A percentile compares a stretch with the other conserved stretches of the same genome.
These are phyloP conservation scores for Dyspetes luteomarginatus DNA, from an alignment of 2,888 invertebrate species.

Conservation along the genomic window DNA sequence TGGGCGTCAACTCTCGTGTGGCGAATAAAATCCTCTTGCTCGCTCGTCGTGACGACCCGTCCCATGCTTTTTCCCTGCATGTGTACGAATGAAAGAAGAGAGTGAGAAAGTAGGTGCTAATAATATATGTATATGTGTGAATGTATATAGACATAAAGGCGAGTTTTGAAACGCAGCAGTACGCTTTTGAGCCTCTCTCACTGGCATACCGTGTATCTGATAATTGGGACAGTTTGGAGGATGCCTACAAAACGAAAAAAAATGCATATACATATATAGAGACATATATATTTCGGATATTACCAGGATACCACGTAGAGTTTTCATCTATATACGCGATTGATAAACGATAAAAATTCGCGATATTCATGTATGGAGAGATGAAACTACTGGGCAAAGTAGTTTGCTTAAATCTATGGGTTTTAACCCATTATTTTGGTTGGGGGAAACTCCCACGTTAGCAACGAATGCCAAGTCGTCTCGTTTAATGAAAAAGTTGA, in stretches of 20 bases:
- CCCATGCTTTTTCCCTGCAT: slow-evolving; percentile 3
- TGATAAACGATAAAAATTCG: too few relatives aligned
- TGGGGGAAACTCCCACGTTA: too few relatives aligned
- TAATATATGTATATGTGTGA: neutral
- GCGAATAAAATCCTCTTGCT: slow-evolving; percentile 21
- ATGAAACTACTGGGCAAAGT: too few relatives aligned
- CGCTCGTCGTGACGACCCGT: neutral
- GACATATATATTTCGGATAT: neutral
- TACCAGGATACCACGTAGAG: too few relatives aligned
- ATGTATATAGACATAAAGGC: neutral
- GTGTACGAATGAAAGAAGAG: neutral
- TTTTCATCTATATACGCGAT: too few relatives aligned
- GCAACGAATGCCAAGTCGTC: too few relatives aligned
- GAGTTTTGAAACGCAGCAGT: slow-evolving; percentile 11
- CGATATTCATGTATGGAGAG: too few relatives aligned
- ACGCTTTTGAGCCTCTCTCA: slow-evolving; percentile 7
- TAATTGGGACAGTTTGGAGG: slow-evolving; percentile 52
- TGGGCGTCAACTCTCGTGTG: slow-evolving; percentile 29
- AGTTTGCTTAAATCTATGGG: too few relatives aligned
- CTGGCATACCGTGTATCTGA: slow-evolving; percentile 55
- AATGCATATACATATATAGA: neutral
- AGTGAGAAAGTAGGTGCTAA: neutral
- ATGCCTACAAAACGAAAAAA: slow-evolving; percentile 15
- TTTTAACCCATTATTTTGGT: too few relatives aligned
- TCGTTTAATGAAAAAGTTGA: too few relatives aligned